phyloP scores from a whole-genome alignment of 2,888 invertebrate genomes.

The Ectobius pallidus region DNA sequence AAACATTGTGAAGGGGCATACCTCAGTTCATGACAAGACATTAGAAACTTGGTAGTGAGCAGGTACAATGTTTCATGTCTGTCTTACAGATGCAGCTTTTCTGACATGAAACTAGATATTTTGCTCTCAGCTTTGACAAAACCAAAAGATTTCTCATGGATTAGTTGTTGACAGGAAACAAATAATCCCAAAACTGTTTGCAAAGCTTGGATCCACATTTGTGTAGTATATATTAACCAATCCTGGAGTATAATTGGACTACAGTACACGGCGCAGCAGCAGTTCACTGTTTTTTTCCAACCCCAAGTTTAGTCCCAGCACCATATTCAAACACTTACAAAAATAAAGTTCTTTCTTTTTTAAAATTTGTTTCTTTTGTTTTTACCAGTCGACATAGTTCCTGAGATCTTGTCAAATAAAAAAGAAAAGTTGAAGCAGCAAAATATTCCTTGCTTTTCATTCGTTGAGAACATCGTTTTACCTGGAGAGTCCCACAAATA shows the following conservation, averaged over 20 bases:
- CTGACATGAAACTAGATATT: no score
- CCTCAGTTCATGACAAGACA: no score
- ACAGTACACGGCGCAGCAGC: conserved; percentile 36
- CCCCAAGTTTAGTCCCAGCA: conserved; percentile 38
- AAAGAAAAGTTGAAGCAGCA: conserved; percentile 32
- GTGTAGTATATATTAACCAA: conserved; percentile 15
- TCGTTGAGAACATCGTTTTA: conserved; percentile 29
- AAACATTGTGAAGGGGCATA: no score
- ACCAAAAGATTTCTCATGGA: conserved; percentile 8
- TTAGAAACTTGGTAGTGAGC: no score
- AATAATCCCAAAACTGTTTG: conserved; percentile 24
- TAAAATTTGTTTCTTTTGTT: conserved; percentile 30
- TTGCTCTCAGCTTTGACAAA: background rate
- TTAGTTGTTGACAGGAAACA: background rate
- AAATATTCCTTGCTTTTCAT: conserved; percentile 30
- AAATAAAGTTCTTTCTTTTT: conserved; percentile 41
- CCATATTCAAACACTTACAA: conserved; percentile 43
- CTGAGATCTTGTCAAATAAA: conserved; percentile 44
- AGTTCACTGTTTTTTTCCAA: conserved; percentile 26
- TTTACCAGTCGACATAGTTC: conserved; percentile 38
- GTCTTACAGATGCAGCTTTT: no score
- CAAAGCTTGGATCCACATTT: conserved; percentile 11
- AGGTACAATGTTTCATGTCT: no score
- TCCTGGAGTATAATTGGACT: conserved; percentile 40
- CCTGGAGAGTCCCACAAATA: conserved; percentile 7